Conservation (phyloP, 2,797 vertebrate species). For the Poecilia picta region DNA sequence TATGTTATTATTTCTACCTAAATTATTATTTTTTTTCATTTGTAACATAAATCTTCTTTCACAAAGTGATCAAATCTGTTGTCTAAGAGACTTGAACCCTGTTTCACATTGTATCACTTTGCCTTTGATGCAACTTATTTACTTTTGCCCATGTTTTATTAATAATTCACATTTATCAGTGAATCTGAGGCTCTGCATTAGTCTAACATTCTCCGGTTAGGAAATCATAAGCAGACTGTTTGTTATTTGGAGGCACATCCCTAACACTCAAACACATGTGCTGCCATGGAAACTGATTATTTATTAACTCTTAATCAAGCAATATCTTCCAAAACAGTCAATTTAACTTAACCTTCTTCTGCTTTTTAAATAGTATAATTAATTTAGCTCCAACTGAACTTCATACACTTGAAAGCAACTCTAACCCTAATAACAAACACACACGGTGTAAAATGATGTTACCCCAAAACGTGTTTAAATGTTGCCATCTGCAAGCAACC, state of each 20-base stretch:
- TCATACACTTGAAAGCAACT: not conserved
- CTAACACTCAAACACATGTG: not conserved
- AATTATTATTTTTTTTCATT: not conserved
- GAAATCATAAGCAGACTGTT: not conserved
- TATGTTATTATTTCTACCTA: not conserved
- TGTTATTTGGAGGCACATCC: not conserved
- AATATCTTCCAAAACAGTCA: not conserved
- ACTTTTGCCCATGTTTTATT: not conserved
- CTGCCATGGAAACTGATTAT: not conserved
- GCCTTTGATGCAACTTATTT: not conserved
- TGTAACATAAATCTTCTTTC: not conserved
- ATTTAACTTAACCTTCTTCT: not conserved
- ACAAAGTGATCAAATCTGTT: not conserved
- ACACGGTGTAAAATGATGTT: not conserved
- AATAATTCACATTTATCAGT: not conserved
- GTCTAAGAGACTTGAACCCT: not conserved
- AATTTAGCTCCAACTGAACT: not conserved
- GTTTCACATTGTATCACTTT: not conserved
- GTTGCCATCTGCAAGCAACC: not conserved
- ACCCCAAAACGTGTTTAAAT: not conserved
- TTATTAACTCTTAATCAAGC: not conserved
- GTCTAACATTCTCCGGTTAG: not conserved
- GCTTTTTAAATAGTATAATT: not conserved
- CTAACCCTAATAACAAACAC: not conserved
- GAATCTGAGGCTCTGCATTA: not conserved